These are phyloP conservation scores for Stichopus horrens DNA, from an alignment of 53 echinoderm and acorn worm genomes.

Conservation along the genomic window DNA sequence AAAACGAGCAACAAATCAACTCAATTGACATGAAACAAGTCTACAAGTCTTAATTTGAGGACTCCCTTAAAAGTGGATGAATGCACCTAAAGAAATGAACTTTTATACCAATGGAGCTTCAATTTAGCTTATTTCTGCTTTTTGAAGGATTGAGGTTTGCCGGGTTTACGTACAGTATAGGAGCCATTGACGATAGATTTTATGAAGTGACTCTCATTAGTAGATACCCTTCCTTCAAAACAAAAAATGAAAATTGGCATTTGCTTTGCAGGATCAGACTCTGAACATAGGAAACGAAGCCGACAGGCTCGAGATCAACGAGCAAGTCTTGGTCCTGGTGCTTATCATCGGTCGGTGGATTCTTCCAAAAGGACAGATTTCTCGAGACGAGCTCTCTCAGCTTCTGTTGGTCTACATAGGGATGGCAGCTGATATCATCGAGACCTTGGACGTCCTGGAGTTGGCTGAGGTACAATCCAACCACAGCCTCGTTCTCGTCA, in stretches of 20 bases:
- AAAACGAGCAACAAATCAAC: too few species aligned
- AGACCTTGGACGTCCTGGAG: slow-evolving; percentile 84
- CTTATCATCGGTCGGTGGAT: slow-evolving; percentile 89
- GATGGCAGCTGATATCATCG: slow-evolving; percentile 92
- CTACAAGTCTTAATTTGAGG: too few species aligned
- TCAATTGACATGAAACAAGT: too few species aligned
- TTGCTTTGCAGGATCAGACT: background rate
- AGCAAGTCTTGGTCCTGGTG: slow-evolving; percentile 77
- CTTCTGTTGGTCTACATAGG: slow-evolving; percentile 90
- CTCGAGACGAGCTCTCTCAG: slow-evolving; percentile 84
- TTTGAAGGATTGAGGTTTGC: too few species aligned
- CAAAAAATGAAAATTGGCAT: too few species aligned
- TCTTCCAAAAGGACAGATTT: slow-evolving; percentile 80
- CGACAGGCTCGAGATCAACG: slow-evolving; percentile 47
- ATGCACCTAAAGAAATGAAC: too few species aligned
- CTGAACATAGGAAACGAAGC: background rate
- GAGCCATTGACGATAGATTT: background rate
- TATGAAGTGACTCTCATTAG: background rate
- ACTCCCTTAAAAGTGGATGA: too few species aligned
- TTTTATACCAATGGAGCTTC: too few species aligned
- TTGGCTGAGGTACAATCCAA: slow-evolving; percentile 67
- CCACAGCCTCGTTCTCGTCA: slow-evolving; percentile 63
- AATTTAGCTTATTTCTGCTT: too few species aligned
- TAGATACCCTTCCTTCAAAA: background rate
- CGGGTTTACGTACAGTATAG: background rate